A percentile compares a stretch with the other conserved stretches of the same genome.
Evolutionary conservation across 2,113 vertebrate species (phyloP).

Genomic region (Spea multiplicata): DNA sequence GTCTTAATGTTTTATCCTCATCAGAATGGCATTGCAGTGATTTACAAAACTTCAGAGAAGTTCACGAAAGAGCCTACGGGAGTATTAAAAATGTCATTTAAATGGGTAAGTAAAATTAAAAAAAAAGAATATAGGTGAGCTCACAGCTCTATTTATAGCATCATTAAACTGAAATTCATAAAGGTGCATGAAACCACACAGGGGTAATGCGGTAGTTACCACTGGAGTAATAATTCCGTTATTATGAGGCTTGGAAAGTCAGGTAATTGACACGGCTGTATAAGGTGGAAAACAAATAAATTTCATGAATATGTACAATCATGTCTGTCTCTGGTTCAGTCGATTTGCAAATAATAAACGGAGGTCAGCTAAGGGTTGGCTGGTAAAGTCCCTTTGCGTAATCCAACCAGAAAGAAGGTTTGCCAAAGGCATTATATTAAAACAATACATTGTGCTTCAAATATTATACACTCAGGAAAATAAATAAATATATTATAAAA

Average conservation of each 20-base stretch:
- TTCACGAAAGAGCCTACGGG: not conserved
- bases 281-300: not conserved
- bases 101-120: not conserved
- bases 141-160: not conserved
- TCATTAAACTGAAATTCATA: not conserved
- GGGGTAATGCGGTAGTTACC: not conserved
- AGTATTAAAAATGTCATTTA: not conserved
- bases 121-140: not conserved
- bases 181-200: slow-evolving; percentile 3
- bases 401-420: slow-evolving; percentile 4
- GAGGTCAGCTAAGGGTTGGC: slow-evolving; percentile 27
- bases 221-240: not conserved
- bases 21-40: not conserved
- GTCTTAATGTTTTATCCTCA: not conserved
- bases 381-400: slow-evolving; percentile 11
- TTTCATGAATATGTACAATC: slow-evolving; percentile 36
- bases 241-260: not conserved
- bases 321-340: slow-evolving; percentile 14
- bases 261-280: not conserved
- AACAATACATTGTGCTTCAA: slow-evolving; percentile 38
- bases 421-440: slow-evolving; percentile 15
- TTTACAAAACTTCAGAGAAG: not conserved
- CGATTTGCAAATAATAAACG: slow-evolving; percentile 23
- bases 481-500: slow-evolving; percentile 23
- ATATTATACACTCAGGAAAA: not conserved